Percentiles rank a stretch among this genome's conserved stretches.
These are phyloP conservation scores for Diaphora mendica DNA, from an alignment of 2,888 invertebrate genomes.

Conservation along the genomic window DNA sequence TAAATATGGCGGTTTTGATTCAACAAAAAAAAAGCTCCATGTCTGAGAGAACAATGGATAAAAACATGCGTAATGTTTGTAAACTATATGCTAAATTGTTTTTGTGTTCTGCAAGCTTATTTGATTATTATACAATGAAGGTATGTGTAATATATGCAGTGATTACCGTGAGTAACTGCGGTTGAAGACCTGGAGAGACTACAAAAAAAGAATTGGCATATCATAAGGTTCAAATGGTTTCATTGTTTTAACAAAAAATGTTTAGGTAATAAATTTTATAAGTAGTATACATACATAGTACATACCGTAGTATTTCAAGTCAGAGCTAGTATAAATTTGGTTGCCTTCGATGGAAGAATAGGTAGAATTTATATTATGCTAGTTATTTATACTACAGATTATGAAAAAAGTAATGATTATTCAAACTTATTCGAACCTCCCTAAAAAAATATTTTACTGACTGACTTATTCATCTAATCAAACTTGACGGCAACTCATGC, in stretches of 20 bases:
- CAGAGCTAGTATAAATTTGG: neutral
- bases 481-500: too few species aligned
- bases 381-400: neutral
- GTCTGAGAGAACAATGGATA: slow-evolving; percentile 48
- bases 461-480: too few species aligned
- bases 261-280: neutral
- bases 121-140: slow-evolving; percentile 6
- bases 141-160: neutral
- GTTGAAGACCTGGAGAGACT: slow-evolving; percentile 4
- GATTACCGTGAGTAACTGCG: slow-evolving; percentile 8
- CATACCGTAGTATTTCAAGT: neutral
- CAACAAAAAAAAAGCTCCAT: slow-evolving; percentile 42
- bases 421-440: too few species aligned
- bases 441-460: too few species aligned
- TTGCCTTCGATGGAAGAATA: neutral
- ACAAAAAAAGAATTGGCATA: neutral
- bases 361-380: neutral
- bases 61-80: slow-evolving; percentile 29
- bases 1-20: slow-evolving; percentile 43
- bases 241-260: slow-evolving; percentile 5
- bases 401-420: neutral
- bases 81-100: slow-evolving; percentile 33
- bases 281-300: neutral
- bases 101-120: slow-evolving; percentile 10
- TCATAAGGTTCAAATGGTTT: slow-evolving; percentile 8